Evolutionary conservation across 2,113 vertebrate genomes (phyloP), one percentile per base, ranked within the genome.

Genomic region (Equus quagga): DNA sequence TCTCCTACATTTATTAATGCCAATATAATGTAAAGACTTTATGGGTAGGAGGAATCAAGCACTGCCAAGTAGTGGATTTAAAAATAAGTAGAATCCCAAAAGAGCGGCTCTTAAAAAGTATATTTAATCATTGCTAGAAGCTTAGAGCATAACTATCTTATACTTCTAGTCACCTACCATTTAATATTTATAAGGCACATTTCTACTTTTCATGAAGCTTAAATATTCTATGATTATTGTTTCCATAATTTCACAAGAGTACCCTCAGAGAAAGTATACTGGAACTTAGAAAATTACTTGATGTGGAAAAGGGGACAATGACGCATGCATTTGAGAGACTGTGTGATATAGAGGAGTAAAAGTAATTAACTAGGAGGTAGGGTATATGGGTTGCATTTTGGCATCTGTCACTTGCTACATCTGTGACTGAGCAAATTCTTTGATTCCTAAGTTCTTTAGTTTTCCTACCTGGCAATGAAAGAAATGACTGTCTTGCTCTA

Each of bases 161-260:
- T 78, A 96, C 21, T 56, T 78, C 54, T 89, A 64, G 67, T 64
- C 70, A 81, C 76, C 72, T 90, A 73, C 21, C 21, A 78, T 89
- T 94, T 95, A 95, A 88, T 96, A 92, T 96, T 97, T 95, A 95
- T 96, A 92, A 96, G 58, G 18, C n/a, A 69, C 26, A 91, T 76
- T 92, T 95, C 67, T 96, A 44, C 46, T 67, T 90, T 90, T 58
- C 64, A 82, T 91, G 62, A 96, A 93, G 24, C 26, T 89, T 94
- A 93, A 86, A 94, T 96, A 89, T 94, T 88, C 72, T 89, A 86
- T 81, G 67, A 94, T 84, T 84, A 80, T 97, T 65, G 92, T 95
- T 97, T 85, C 79, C 94, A 11, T 95, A 93, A 94, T 97, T 97
- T 97, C 62, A 80, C 21, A 91, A 80, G 19, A 86, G 17, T 19